Base-by-base conservation (phyloP, 2,888 invertebrate species). In the Drosophila nr. fundita region DNA sequence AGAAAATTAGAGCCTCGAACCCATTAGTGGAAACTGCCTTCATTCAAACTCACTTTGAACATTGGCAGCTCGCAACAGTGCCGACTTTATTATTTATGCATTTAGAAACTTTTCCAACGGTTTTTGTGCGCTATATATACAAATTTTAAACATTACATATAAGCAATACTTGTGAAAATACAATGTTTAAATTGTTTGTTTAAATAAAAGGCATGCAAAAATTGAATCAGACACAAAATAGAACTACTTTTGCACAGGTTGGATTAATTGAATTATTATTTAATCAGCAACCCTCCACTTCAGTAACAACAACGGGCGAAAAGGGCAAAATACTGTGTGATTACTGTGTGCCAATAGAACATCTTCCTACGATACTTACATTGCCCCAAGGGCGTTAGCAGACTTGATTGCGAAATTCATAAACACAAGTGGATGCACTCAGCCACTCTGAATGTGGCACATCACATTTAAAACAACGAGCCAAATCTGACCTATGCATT, bases 1-100 rank as follows among this genome's bases (percentile, higher is more conserved):
- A 57, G 53, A 48, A 66, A 66, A 53, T 66, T 73, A 59, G 48
- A 34, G 72, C 38, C 49, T 42, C 54, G 49, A 49, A 59, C 30
- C 32, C 38, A 50, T 30, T 40, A 38, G 36, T n/a, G 42, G 11
- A n/a, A 55, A 53, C 24, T 60, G 66, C 27, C 42, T 36, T 29
- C 21, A 45, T 45, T 73, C 55, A 52, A 66, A 29, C 42, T 29
- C 29, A 50, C 48, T 55, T 67, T 73, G 40, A 65, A 38, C 6
- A 59, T 48, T 62, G 48, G 18, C 57, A 71, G 30, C 62, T 49
- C 15, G 29, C 29, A 40, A 29, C 15, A 50, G 50, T 50, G 36
- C 6, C 24, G 13, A n/a, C n/a, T 13, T 27, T 36, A 61, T 61
- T 55, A 55, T 55, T 38, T n/a, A 55, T 55, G 55, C 55, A 38